Percentiles rank a stretch among this genome's conserved stretches.
phyloP scores from a whole-genome alignment of 1,140 invertebrate genomes.

The Drosophila lacteicornis region DNA sequence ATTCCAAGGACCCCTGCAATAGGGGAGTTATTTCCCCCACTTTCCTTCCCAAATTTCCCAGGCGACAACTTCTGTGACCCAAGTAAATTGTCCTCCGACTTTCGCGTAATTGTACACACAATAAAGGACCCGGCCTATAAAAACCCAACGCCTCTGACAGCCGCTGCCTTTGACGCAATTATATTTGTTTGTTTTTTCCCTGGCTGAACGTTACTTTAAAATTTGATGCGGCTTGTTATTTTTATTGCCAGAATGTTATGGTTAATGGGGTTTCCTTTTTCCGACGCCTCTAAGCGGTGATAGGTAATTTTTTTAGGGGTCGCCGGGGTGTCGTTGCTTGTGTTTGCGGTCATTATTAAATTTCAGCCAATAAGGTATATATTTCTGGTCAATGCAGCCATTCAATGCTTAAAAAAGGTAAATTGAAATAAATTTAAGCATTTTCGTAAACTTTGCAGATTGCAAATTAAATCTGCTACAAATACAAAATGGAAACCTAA shows the following conservation, averaged over 20 bases:
- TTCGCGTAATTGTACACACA: conserved; percentile 22
- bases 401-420: background rate
- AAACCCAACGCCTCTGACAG: conserved; percentile 27
- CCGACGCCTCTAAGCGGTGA: conserved; percentile 30
- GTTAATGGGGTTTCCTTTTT: conserved; percentile 36
- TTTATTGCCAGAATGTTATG: conserved; percentile 58
- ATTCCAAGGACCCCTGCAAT: background rate
- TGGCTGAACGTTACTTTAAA: conserved; percentile 51
- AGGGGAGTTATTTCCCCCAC: background rate
- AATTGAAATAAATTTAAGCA: background rate
- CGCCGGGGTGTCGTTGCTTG: conserved; percentile 49
- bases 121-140: conserved; percentile 21
- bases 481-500: background rate
- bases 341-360: conserved; percentile 42
- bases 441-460: no score
- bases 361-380: conserved; percentile 10
- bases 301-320: conserved; percentile 63
- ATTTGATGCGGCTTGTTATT: conserved; percentile 71
- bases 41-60: conserved; percentile 50
- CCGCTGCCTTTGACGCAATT: conserved; percentile 36
- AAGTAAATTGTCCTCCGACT: conserved; percentile 1
- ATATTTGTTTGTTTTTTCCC: conserved; percentile 43
- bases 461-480: background rate
- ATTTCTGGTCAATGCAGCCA: background rate
- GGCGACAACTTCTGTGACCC: conserved; percentile 44